A percentile compares a stretch with the other conserved stretches of the same genome.
These are phyloP conservation scores for Cyclophora punctaria DNA, from an alignment of 2,888 invertebrate species.

Conservation along the genomic window DNA sequence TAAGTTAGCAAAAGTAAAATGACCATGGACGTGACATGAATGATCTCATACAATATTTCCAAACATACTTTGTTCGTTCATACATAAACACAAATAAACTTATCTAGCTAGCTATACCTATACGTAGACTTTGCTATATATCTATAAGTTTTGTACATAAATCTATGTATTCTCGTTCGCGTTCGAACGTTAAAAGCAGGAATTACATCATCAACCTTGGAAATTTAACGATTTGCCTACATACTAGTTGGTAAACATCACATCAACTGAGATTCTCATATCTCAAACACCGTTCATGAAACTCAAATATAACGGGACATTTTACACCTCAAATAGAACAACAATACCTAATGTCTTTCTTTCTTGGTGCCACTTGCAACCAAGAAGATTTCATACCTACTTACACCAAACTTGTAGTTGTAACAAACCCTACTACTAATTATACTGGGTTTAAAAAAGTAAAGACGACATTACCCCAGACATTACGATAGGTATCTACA, in stretches of 20 bases:
- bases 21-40: slow-evolving; percentile 15
- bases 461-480: no score
- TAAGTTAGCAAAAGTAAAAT: background rate
- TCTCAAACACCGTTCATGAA: slow-evolving; percentile 2
- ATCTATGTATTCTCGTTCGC: slow-evolving; percentile 29
- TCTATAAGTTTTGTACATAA: slow-evolving; percentile 4
- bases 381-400: no score
- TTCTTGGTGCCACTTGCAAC: no score
- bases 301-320: no score
- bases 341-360: no score
- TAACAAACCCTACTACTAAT: no score
- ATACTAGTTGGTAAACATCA: slow-evolving; percentile 49
- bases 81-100: slow-evolving; percentile 15
- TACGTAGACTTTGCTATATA: background rate
- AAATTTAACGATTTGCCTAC: slow-evolving; percentile 38
- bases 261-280: slow-evolving; percentile 49
- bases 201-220: slow-evolving; percentile 72
- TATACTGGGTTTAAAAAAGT: no score
- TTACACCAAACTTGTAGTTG: no score
- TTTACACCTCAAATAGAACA: no score
- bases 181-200: slow-evolving; percentile 60
- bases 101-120: slow-evolving; percentile 4
- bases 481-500: no score
- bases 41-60: slow-evolving; percentile 61
- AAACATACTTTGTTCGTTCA: slow-evolving; percentile 20